Base-by-base conservation (phyloP, 2,888 invertebrate species). In the Drosophila pseudotalamancana region DNA sequence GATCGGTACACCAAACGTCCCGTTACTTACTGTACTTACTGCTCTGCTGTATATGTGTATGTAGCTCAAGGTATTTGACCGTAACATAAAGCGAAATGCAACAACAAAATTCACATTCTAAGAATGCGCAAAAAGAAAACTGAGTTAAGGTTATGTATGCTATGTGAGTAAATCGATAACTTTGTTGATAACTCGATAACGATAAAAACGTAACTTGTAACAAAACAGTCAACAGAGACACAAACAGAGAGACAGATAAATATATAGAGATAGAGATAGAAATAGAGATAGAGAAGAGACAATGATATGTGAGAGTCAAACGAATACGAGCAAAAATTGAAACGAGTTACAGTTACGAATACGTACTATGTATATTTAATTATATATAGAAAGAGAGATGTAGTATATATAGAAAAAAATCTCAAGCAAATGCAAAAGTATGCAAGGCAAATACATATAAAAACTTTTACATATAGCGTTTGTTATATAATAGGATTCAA, bases 371-470 rank as follows among this genome's bases (percentile, higher is more conserved):
- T 42, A 59, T 49, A 70, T 51, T 50, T 37, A 32, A 37, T 40
- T n/a, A 34, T 3, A 35, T 45, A 56, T 39, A 62, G 54, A 70
- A 32, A 67, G 21, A 46, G 29, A 31, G 34, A 48, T 23, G 34
- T 48, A 35, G 8, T 25, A 35, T 35, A 45, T 53, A 55, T 45
- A 62, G 64, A 55, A 53, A 62, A 54, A 57, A 35, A 46, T 71
- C 50, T 72, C 64, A 77, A 87, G 88, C 88, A 87, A 82, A 88
- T 69, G 74, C 82, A 79, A 86, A 72, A 63, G 23, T 55, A 62
- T 49, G 62, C 71, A 64, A 74, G 54, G 45, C 51, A 70, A 62
- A 59, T 73, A 83, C 51, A 61, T 53, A 63, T 45, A 25, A 27
- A 43, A 23, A 31, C 40, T 60, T 57, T 37, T 54, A 62, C 35